Evolutionary conservation across 2,888 invertebrate genomes (phyloP), one percentile per base, ranked within the genome.

Genomic region (Drosophila aldrichi): DNA sequence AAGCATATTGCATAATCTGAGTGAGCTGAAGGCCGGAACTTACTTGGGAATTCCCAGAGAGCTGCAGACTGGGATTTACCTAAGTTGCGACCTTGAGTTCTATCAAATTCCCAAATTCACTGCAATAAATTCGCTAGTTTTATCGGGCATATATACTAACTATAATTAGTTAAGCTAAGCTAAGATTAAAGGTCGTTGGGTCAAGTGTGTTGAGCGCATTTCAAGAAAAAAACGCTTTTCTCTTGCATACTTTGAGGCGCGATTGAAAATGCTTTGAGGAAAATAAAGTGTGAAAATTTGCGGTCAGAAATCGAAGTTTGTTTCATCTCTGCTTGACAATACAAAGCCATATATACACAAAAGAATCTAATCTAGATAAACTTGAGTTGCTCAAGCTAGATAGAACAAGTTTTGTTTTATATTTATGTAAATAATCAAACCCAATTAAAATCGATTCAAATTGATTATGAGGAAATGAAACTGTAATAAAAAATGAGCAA

Each of bases 231-330:
- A 12, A 22, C 4, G 6, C n/a, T 14, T 16, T 36, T 51, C 3
- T 16, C 3, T 36, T 48, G 79, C 79, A 79, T 77, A 77, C 62
- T 79, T 77, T 79, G 20, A 62, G 76, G 76, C 79, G 55, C 1
- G 0, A 3, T 3, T 44, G 40, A 67, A 67, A 67, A 56, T 59
- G 25, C 10, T n/a, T 14, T 32, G 8, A 9, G 41, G 36, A 44
- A 60, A 64, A 58, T 64, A 6, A 7, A 7, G 29, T 29, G 14
- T 22, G 51, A 74, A 74, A 69, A 60, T 8, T 16, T 16, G 20
- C 16, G 18, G 18, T 0, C 25, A 25, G 2, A 58, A 25, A 29
- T 18, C 10, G 10, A 16, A 29, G 3, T 5, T 29, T 2, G 12
- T 20, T 6, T 16, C 2, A 10, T 16, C 9, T 20, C 22, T 22